These are phyloP conservation scores for Mayetiola destructor DNA, from an alignment of 2,888 invertebrate genomes.

Conservation along the genomic window DNA sequence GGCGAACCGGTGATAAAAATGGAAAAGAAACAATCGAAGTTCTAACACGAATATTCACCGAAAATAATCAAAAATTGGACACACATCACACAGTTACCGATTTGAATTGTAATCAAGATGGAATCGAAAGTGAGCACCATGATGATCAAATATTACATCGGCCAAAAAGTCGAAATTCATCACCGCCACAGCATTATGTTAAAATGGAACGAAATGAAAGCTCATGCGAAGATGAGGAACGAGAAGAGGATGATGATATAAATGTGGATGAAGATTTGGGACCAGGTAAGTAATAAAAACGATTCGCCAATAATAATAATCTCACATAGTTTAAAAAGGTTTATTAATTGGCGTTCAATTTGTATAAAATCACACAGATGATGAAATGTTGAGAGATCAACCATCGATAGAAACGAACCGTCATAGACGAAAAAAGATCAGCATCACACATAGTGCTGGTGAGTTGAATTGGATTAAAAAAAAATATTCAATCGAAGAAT, in stretches of 20 bases:
- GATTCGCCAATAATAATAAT: too few species aligned
- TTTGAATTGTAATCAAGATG: slow-evolving; percentile 12
- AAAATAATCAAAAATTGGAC: slow-evolving; percentile 7
- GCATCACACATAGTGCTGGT: background rate
- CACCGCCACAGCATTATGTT: slow-evolving; percentile 17
- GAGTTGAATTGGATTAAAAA: background rate
- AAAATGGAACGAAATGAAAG: slow-evolving; percentile 20
- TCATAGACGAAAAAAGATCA: background rate
- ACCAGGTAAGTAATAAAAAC: too few species aligned
- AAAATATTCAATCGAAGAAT: background rate
- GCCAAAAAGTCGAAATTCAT: slow-evolving; percentile 20
- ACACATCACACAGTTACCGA: slow-evolving; percentile 8
- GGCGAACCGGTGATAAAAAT: slow-evolving; percentile 39
- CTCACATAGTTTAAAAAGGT: too few species aligned
- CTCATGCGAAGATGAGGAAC: slow-evolving; percentile 18
- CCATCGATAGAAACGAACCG: background rate
- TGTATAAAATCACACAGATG: too few species aligned
- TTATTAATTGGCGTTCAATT: too few species aligned
- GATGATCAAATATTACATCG: background rate
- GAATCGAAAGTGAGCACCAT: background rate
- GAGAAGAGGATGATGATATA: slow-evolving; percentile 18
- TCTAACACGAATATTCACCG: slow-evolving; percentile 14
- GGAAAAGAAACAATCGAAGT: slow-evolving; percentile 11
- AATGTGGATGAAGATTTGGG: slow-evolving; percentile 18
- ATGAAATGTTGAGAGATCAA: too few species aligned